Percentiles rank a stretch among this genome's conserved stretches.
phyloP scores from a whole-genome alignment of 2,888 invertebrate species.

The Synergus laeviventris region DNA sequence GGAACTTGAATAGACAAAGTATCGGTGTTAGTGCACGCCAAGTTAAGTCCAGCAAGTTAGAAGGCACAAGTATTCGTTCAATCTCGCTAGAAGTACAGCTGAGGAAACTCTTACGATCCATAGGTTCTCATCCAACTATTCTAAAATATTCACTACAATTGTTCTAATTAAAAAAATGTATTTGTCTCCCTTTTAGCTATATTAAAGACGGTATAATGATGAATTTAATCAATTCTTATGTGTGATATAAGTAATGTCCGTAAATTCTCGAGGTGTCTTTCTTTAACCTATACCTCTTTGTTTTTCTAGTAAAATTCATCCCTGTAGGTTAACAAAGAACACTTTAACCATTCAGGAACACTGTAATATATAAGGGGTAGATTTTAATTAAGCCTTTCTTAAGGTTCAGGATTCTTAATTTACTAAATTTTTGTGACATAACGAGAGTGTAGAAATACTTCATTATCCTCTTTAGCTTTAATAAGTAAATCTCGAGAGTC shows the following conservation, averaged over 20 bases:
- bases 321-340: no score
- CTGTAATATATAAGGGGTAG: background rate
- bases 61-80: conserved; percentile 6
- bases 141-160: background rate
- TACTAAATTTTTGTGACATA: background rate
- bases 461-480: conserved; percentile 33
- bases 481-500: conserved; percentile 38
- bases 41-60: background rate
- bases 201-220: no score
- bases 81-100: background rate
- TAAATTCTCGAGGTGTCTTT: no score
- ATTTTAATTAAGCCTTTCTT: background rate
- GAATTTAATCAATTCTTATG: no score
- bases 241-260: no score
- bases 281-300: no score
- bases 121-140: background rate
- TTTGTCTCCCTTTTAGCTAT: no score
- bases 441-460: conserved; percentile 11
- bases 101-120: background rate
- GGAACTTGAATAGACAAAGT: conserved; percentile 6
- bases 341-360: no score
- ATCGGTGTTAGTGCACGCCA: background rate
- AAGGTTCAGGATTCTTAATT: background rate
- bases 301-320: no score
- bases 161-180: no score